Base-by-base conservation (phyloP, 2,888 invertebrate species). In the Sphinx pinastri region DNA sequence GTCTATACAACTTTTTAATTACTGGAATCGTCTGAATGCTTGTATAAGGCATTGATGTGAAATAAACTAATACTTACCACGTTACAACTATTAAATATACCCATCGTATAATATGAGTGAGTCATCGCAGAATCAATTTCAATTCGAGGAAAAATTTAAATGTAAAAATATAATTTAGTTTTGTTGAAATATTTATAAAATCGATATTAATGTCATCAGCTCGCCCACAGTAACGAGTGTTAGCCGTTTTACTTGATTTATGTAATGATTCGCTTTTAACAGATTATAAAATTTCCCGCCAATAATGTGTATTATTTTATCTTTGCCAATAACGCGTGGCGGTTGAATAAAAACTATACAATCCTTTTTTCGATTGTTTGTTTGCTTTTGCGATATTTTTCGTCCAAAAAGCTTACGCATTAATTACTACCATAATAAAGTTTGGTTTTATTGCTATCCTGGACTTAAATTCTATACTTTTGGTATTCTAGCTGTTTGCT, bases 181-280 rank as follows among this genome's bases (percentile, higher is more conserved):
- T 67, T 71, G 74, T 69, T 31, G 68, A 71, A 68, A 72, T 74
- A 69, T 75, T 73, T 70, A 67, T 68, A 71, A 70, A 49, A 70
- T 70, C 72, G 71, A 72, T 71, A 71, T 68, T 47, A 66, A 55
- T 68, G 70, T 68, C 73, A 67, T 67, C 71, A 38, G 45, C 59
- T 68, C 75, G 69, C 75, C 74, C 72, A 75, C 77, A 67, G 55
- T 25, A 52, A 67, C 71, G 57, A 60, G 12, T 69, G 72, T 60
- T 47, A 19, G 25, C 19, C 67, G 67, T 68, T 72, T 70, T 38
- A 70, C 54, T 14, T 57, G 58, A 74, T 72, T 73, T 74, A 76
- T 72, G 59, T 63, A 71, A 60, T 71, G 63, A 72, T 71, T 47
- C 67, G 19, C 57, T 72, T 74, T 74, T 68, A 68, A 54, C 67